Evolutionary conservation across 2,113 vertebrate species (phyloP).

Genomic region (Ptyas mucosa): DNA sequence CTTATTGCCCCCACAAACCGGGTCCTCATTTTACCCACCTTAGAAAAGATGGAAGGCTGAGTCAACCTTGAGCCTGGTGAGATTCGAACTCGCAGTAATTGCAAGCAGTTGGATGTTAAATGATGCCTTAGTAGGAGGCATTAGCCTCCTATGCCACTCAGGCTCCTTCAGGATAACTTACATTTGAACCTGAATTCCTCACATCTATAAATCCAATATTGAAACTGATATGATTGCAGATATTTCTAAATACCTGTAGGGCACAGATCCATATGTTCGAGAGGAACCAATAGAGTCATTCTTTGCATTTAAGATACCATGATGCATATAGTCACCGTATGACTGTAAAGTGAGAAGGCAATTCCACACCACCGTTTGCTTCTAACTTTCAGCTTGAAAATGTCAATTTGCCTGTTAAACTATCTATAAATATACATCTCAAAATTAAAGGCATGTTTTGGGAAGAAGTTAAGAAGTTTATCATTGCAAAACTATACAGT

Average conservation of each 20-base stretch:
- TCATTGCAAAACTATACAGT: neutral
- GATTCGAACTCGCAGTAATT: no score
- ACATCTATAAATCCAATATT: neutral
- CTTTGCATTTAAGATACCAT: neutral
- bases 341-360: neutral
- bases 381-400: neutral
- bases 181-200: neutral
- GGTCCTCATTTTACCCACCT: no score
- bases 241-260: neutral
- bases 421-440: neutral
- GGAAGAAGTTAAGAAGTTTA: neutral
- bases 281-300: neutral
- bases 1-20: no score
- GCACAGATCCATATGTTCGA: neutral
- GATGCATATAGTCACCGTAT: neutral
- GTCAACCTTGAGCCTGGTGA: no score
- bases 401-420: neutral
- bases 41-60: no score
- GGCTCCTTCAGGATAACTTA: neutral
- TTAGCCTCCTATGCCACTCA: no score
- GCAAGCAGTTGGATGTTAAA: no score
- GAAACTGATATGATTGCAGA: neutral
- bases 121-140: no score
- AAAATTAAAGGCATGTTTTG: neutral
- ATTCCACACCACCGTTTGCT: neutral